phyloP scores from a whole-genome alignment of 1,140 invertebrate genomes.

The Hycleus cichorii region DNA sequence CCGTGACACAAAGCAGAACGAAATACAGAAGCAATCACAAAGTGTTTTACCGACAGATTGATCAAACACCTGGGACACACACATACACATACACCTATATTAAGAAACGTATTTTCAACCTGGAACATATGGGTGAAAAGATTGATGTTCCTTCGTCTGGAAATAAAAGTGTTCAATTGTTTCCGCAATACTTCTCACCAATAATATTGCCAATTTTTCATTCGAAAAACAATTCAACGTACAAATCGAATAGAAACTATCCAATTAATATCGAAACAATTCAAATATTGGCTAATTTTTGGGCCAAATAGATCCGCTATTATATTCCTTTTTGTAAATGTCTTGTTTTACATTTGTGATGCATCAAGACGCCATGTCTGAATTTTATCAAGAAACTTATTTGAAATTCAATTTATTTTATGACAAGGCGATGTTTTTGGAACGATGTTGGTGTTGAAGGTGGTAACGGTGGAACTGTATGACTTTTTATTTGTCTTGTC shows the following conservation, averaged over 20 bases:
- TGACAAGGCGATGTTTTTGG: conserved; percentile 17
- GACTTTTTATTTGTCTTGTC: too few species aligned
- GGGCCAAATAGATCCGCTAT: conserved; percentile 1
- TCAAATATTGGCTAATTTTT: too few species aligned
- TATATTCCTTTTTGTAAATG: conserved; percentile 4
- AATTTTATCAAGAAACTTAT: conserved; percentile 24
- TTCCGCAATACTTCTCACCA: too few species aligned
- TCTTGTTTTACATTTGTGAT: conserved; percentile 10
- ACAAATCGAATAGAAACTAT: too few species aligned
- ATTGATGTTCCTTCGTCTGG: conserved; percentile 24
- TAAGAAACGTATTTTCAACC: conserved; percentile 18
- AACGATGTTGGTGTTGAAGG: not conserved
- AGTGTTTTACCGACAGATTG: conserved; percentile 26
- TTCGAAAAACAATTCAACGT: too few species aligned
- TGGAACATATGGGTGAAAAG: conserved; percentile 24
- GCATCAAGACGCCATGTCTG: conserved; percentile 17
- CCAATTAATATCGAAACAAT: too few species aligned
- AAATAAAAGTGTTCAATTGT: conserved; percentile 16
- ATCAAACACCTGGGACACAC: conserved; percentile 28
- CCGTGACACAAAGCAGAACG: conserved; percentile 6
- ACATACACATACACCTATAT: not conserved
- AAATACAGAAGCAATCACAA: conserved; percentile 16
- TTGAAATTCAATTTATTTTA: conserved; percentile 29
- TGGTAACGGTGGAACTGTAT: too few species aligned
- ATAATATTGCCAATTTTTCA: too few species aligned